These are phyloP conservation scores for Triops longicaudatus DNA, from an alignment of 1,140 invertebrate species.

Conservation along the genomic window DNA sequence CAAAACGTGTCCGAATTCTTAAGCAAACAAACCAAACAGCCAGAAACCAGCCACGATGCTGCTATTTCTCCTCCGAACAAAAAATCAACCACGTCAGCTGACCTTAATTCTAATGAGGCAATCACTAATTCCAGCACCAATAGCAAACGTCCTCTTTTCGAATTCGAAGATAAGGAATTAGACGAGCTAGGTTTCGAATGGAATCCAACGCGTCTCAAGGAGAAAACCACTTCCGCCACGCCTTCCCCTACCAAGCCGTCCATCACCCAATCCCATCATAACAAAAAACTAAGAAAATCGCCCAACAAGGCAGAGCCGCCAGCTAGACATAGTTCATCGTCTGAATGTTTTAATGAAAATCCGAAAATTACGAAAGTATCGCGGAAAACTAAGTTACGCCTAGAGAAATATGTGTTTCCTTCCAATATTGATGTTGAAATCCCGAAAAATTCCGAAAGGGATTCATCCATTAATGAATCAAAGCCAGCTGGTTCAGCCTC, in stretches of 20 bases:
- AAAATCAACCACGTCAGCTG: not conserved
- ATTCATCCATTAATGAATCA: too few relatives aligned
- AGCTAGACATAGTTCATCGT: not conserved
- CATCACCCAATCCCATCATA: not conserved
- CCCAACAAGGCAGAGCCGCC: not conserved
- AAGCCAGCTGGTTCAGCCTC: too few relatives aligned
- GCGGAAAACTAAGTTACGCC: not conserved
- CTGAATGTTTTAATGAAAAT: not conserved
- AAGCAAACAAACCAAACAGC: not conserved
- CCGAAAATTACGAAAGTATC: not conserved
- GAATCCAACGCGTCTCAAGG: not conserved
- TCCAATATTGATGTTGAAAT: not conserved
- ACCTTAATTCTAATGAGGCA: not conserved
- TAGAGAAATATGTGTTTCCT: not conserved
- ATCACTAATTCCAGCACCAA: not conserved
- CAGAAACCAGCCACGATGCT: not conserved
- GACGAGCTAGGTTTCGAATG: slow-evolving; percentile 1
- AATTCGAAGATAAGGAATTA: not conserved
- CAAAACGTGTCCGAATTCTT: not conserved
- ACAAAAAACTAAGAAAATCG: not conserved
- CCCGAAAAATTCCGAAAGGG: too few relatives aligned
- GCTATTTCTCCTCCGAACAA: not conserved
- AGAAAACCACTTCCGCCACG: not conserved
- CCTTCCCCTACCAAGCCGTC: not conserved
- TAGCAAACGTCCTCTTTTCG: not conserved